These are phyloP conservation scores for Rhamnusium bicolor DNA, from an alignment of 2,888 invertebrate genomes.

Conservation along the genomic window DNA sequence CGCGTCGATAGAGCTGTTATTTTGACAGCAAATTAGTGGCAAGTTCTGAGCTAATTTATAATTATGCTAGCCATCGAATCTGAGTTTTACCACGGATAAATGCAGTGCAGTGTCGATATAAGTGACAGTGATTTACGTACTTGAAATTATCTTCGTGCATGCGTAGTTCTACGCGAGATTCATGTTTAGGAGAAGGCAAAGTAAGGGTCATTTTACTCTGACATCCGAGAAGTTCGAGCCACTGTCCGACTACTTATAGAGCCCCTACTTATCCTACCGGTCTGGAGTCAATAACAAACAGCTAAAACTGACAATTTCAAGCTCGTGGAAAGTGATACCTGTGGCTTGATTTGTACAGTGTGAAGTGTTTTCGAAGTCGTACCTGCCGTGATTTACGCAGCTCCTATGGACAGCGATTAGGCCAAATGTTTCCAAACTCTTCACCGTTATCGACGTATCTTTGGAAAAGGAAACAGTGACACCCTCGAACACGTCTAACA, in stretches of 20 bases:
- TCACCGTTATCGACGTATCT: conserved; percentile 64
- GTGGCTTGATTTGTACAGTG: conserved; percentile 48
- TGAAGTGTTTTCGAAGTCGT: conserved; percentile 47
- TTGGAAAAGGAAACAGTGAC: conserved; percentile 66
- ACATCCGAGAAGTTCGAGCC: conserved; percentile 51
- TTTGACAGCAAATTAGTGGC: conserved; percentile 70
- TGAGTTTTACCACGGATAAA: conserved; percentile 68
- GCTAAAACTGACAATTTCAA: conserved; percentile 48
- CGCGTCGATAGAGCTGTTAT: conserved; percentile 65
- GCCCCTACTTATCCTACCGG: conserved; percentile 65
- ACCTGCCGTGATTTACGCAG: conserved; percentile 66
- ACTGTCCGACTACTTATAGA: conserved; percentile 65
- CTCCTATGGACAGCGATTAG: conserved; percentile 67
- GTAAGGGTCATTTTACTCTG: conserved; percentile 44
- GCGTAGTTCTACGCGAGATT: conserved; percentile 43
- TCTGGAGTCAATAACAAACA: conserved; percentile 61
- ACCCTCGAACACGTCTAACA: conserved; percentile 66
- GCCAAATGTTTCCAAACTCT: conserved; percentile 66
- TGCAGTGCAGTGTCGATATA: conserved; percentile 66
- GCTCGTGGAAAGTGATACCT: conserved; percentile 2
- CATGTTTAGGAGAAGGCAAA: conserved; percentile 33
- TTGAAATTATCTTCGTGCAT: conserved; percentile 54
- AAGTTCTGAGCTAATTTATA: conserved; percentile 69
- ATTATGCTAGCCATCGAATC: conserved; percentile 68
- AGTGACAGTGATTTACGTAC: conserved; percentile 68